A percentile compares a stretch with the other conserved stretches of the same genome.
phyloP scores from a whole-genome alignment of 2,113 vertebrate species.

The human (Homo sapiens) region GRCh38 chr12:77084001-77084500 shows the following conservation, averaged over 20 bases:
- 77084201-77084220: background rate
- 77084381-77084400: background rate
- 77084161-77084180: background rate
- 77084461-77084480: background rate
- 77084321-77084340: background rate
- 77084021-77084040: slow-evolving; percentile 18
- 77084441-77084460: background rate
- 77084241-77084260: background rate
- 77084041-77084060: background rate
- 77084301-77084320: background rate
- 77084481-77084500: background rate
- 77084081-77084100: background rate
- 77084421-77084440: background rate
- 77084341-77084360: background rate
- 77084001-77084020: background rate
- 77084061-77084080: background rate
- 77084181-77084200: background rate
- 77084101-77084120: background rate
- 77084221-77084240: background rate
- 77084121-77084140: background rate
- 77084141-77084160: background rate
- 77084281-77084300: background rate
- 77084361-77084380: background rate
- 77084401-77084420: background rate
- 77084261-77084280: background rate